Percentiles rank a stretch among this genome's conserved stretches.
phyloP scores from a whole-genome alignment of 2,113 vertebrate species.

The Zosterops lateralis region DNA sequence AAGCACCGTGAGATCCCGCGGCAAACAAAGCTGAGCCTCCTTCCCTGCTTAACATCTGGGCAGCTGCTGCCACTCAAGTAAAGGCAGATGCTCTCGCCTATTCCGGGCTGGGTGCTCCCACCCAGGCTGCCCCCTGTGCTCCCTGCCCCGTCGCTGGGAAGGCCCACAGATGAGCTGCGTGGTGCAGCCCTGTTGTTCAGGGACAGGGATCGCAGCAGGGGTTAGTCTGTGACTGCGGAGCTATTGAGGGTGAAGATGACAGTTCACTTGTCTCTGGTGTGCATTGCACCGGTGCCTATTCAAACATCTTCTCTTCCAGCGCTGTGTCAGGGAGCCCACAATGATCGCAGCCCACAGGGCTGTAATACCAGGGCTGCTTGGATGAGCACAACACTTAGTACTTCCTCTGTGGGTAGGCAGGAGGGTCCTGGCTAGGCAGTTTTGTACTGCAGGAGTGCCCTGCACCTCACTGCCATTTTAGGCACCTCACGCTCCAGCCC shows the following conservation, averaged over 20 bases:
- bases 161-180: background rate
- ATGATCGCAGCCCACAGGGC: background rate
- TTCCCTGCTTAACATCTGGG: conserved; percentile 20
- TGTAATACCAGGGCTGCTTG: background rate
- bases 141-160: background rate
- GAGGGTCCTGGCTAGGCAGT: background rate
- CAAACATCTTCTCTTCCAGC: background rate
- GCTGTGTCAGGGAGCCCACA: background rate
- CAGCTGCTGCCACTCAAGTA: background rate
- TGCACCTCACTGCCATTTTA: background rate
- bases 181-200: background rate
- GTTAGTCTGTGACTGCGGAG: background rate
- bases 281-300: background rate
- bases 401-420: background rate
- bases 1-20: background rate
- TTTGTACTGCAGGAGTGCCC: fast-evolving
- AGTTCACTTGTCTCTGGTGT: background rate
- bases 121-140: background rate
- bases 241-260: background rate
- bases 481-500: background rate
- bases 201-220: background rate
- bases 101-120: background rate
- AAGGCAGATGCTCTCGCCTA: background rate
- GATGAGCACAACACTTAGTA: background rate
- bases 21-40: conserved; percentile 30